phyloP scores from a whole-genome alignment of 1,140 invertebrate genomes.

The Cotesia glomerata region DNA sequence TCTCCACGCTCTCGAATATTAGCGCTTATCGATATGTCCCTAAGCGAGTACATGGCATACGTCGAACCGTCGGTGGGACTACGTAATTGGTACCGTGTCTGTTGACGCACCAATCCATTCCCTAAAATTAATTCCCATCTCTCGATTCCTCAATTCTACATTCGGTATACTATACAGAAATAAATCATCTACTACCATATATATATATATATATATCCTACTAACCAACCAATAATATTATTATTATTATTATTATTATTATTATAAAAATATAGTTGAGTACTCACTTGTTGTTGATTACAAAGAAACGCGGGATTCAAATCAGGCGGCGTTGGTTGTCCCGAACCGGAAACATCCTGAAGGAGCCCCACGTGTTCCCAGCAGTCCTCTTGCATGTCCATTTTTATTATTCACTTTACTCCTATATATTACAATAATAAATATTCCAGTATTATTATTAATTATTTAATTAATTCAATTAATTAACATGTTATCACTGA shows the following conservation, averaged over 20 bases:
- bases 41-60: conserved; percentile 19
- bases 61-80: conserved; percentile 1
- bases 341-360: conserved; percentile 53
- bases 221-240: too few species aligned
- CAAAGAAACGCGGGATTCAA: conserved; percentile 41
- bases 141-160: too few species aligned
- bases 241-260: too few species aligned
- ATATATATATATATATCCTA: too few species aligned
- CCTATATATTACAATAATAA: background rate
- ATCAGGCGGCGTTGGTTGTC: conserved; percentile 43
- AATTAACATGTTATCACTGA: too few species aligned
- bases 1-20: conserved; percentile 25
- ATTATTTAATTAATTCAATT: background rate
- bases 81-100: conserved; percentile 25
- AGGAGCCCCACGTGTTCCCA: conserved; percentile 63
- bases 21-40: conserved; percentile 23
- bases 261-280: conserved; percentile 20
- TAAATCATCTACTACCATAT: too few species aligned
- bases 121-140: conserved; percentile 14
- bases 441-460: background rate
- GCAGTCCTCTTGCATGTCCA: conserved; percentile 60
- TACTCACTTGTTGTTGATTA: conserved; percentile 54
- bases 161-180: too few species aligned
- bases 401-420: conserved; percentile 29
- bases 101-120: conserved; percentile 17